Evolutionary conservation across 2,888 invertebrate species (phyloP).

Genomic region (Sinohyriopsis cumingii): DNA sequence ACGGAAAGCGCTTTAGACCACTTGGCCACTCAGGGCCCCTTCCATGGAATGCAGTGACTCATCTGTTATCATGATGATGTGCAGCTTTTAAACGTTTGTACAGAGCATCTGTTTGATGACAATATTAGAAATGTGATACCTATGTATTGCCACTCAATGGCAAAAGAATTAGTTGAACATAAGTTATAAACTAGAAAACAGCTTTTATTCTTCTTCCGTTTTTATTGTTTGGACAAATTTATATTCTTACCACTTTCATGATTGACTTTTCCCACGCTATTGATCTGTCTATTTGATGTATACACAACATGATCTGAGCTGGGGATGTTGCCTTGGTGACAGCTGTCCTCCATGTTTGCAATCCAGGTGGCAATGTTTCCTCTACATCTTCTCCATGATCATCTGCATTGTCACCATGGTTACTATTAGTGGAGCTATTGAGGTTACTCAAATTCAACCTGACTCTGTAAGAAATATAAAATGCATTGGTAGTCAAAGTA

Average conservation of each 20-base stretch:
- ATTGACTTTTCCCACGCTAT: conserved; percentile 99
- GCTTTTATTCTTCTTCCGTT: neutral
- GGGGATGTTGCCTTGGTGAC: conserved; percentile 88
- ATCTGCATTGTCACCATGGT: conserved; percentile 29
- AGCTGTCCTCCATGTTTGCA: conserved; percentile 87
- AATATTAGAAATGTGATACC: too few species aligned
- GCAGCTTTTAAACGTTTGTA: neutral
- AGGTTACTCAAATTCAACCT: conserved; percentile 59
- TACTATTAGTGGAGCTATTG: conserved; percentile 17
- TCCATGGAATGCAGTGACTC: neutral
- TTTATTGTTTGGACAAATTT: too few species aligned
- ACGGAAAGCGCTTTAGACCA: too few species aligned
- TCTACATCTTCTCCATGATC: conserved; percentile 35
- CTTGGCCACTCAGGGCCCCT: too few species aligned
- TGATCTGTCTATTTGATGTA: conserved; percentile 89
- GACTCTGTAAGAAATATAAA: conserved; percentile 42
- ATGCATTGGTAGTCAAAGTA: neutral
- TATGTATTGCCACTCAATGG: too few species aligned
- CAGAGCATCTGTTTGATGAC: too few species aligned
- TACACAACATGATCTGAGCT: conserved; percentile 91
- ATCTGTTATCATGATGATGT: conserved; percentile 1
- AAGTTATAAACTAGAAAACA: neutral
- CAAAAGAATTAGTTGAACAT: neutral
- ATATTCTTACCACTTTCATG: conserved; percentile 93
- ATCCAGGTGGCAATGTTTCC: conserved; percentile 80